Evolutionary conservation across 2,113 vertebrate genomes (phyloP).

Genomic region (Anhinga rufa): DNA sequence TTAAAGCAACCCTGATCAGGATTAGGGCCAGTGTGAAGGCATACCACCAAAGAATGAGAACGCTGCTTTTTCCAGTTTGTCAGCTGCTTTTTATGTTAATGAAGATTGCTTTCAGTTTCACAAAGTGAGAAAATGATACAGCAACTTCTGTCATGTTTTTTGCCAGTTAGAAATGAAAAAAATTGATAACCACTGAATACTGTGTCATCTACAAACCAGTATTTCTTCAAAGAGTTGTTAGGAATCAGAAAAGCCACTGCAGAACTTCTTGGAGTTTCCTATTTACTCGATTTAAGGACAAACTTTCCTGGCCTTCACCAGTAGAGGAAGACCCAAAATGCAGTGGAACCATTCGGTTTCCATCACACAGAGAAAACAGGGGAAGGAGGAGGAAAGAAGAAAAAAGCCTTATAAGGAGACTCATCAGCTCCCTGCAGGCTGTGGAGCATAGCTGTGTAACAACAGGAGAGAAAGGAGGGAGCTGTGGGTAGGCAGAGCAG

Average conservation of each 20-base stretch:
- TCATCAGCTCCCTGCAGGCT: not conserved
- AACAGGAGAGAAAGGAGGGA: not conserved
- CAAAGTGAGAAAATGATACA: slow-evolving; percentile 1
- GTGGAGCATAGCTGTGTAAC: not conserved
- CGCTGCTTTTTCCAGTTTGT: not conserved
- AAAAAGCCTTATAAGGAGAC: slow-evolving; percentile 15
- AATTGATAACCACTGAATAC: not conserved
- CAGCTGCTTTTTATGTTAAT: not conserved
- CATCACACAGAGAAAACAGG: not conserved
- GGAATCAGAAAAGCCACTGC: not conserved
- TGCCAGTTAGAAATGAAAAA: not conserved
- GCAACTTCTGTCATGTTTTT: not conserved
- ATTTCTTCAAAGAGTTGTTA: not conserved
- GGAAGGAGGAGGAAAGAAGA: not conserved
- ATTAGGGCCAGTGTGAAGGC: not conserved
- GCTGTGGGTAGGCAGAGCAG: not conserved
- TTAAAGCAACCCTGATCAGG: not conserved
- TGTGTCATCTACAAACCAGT: not conserved
- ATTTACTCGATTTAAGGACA: not conserved
- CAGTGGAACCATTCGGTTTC: not conserved
- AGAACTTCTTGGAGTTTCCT: not conserved
- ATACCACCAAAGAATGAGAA: not conserved
- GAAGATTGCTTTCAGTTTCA: slow-evolving; percentile 23
- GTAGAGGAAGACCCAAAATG: not conserved
- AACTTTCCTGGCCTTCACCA: not conserved